Conservation (phyloP, 2,113 vertebrate species). For the Nanorana parkeri region DNA sequence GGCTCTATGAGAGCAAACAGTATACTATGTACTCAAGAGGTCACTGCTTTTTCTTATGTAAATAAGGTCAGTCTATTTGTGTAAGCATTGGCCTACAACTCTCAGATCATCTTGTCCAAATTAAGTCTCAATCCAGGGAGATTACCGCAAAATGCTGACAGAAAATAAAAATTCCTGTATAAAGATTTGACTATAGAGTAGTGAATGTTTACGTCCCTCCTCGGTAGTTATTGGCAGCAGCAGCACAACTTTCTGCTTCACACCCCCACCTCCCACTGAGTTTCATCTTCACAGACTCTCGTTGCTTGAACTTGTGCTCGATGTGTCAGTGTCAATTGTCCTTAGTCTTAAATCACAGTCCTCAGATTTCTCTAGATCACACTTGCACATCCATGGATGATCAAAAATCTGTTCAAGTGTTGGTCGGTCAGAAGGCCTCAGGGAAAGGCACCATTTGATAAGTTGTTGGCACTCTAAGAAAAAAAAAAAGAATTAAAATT, state of each 20-base stretch:
- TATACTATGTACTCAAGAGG: conserved; percentile 81
- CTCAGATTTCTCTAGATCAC: conserved; percentile 78
- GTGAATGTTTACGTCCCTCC: conserved; percentile 71
- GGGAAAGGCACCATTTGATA: conserved; percentile 94
- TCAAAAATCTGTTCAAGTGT: conserved; percentile 95
- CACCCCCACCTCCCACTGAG: conserved; percentile 66
- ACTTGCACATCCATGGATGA: conserved; percentile 91
- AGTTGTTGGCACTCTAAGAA: conserved; percentile 92
- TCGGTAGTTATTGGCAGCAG: conserved; percentile 68
- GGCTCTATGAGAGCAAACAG: conserved; percentile 90
- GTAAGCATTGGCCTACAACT: conserved; percentile 86
- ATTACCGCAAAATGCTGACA: conserved; percentile 75
- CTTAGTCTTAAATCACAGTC: conserved; percentile 88
- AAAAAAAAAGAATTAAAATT: accelerated
- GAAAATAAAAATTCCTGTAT: conserved; percentile 73
- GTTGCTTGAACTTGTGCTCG: conserved; percentile 96
- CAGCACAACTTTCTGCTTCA: conserved; percentile 73
- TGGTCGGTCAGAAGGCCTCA: conserved; percentile 93
- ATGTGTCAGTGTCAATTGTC: conserved; percentile 85
- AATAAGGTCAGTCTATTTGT: conserved; percentile 79
- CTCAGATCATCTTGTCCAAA: conserved; percentile 79
- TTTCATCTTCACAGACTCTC: conserved; percentile 89
- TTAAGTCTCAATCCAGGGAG: conserved; percentile 74
- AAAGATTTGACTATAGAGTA: conserved; percentile 79
- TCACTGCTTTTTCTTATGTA: conserved; percentile 79